Evolutionary conservation across 2,113 vertebrate genomes (phyloP).

Genomic region (Thalassoma bifasciatum): DNA sequence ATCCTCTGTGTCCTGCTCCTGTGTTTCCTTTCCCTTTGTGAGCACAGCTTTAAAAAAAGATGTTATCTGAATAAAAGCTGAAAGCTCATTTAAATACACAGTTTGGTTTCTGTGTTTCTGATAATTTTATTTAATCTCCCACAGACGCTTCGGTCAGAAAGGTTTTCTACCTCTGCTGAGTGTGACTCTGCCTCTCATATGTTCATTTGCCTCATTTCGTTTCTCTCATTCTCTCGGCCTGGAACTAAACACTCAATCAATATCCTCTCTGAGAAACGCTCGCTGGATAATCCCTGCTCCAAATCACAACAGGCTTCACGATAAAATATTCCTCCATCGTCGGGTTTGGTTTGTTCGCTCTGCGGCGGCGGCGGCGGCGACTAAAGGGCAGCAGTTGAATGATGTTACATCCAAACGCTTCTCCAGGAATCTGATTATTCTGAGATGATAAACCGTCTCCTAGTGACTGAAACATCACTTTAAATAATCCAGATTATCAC

Average conservation of each 20-base stretch:
- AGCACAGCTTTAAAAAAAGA: neutral
- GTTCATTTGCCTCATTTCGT: conserved; percentile 14
- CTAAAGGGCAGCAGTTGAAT: conserved; percentile 38
- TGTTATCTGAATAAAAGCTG: neutral
- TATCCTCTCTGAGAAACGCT: conserved; percentile 37
- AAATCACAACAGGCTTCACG: conserved; percentile 7
- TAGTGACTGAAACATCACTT: neutral
- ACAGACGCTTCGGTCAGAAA: neutral
- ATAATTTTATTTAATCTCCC: neutral
- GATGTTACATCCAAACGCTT: conserved; percentile 31
- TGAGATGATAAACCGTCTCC: neutral
- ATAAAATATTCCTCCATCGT: conserved; percentile 56
- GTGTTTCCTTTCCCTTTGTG: neutral
- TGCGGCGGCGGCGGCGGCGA: neutral
- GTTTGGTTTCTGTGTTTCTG: neutral
- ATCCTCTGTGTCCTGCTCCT: conserved; percentile 26
- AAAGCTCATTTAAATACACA: neutral
- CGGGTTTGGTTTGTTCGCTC: neutral
- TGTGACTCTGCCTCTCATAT: conserved; percentile 31
- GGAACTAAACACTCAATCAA: conserved; percentile 59
- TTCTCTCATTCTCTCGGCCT: conserved; percentile 4
- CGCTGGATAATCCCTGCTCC: conserved; percentile 33
- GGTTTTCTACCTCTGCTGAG: conserved; percentile 26
- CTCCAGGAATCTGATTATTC: conserved; percentile 32
- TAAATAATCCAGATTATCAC: neutral